Base-by-base conservation (phyloP, 2,113 vertebrate species). In the Sakesphorus luctuosus region DNA sequence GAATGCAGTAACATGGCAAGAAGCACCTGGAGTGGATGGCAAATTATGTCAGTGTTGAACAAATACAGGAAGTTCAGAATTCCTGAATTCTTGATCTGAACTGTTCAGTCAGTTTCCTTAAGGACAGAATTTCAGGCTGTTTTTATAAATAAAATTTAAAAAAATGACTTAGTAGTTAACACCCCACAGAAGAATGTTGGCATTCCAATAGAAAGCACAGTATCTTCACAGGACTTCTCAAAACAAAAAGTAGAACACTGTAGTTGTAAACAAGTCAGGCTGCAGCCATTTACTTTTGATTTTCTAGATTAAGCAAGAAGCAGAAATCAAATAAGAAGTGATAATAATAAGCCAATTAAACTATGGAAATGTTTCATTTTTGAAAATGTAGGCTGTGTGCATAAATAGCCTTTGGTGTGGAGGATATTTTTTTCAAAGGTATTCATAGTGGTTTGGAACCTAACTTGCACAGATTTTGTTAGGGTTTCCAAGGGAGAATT, bases 181-280 rank as follows among this genome's bases (percentile, higher is more conserved):
- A 92, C 79, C 90, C 92, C 18, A 40, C 29, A 59, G 56, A 96
- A 92, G 72, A 95, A 93, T 94, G 94, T 36, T 93, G 83, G 52
- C 50, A 55, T 84, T 94, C 38, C 38, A 71, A 25, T 33, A 59
- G 88, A 80, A 94, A 83, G 46, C 2, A 3, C 38, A 66, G 8
- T 35, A 49, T 90, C 59, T 80, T 7, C 36, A 36, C 44, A 84
- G 52, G 47, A 67, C 55, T 77, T 71, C 26, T 44, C 50, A 68
- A 89, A 92, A 43, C 55, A 86, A 68, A 20, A 88, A 46, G 47
- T 63, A 31, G 47, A 94, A 36, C 44, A 8, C 9, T 81, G 46
- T 73, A 38, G 6, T 84, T 84, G 21, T 94, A 88, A 95, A 81
- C 65, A 93, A 91, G 11, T 66, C 66, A 72, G 44, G 24, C 49